Base-by-base conservation (phyloP, 2,888 invertebrate genomes). In the Cataglyphis altisquamis region DNA sequence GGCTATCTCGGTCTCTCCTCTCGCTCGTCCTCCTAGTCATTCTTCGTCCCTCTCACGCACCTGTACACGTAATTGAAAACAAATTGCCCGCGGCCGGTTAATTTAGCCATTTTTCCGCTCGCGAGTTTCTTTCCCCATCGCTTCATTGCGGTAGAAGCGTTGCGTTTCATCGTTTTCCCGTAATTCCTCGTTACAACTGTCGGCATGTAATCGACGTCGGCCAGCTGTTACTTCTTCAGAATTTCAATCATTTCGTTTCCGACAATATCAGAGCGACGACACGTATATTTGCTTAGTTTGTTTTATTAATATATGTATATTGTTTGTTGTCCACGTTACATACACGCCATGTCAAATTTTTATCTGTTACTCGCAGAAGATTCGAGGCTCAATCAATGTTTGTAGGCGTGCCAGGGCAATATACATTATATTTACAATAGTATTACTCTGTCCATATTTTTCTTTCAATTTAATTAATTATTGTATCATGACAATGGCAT, bases 31-130 rank as follows among this genome's bases (percentile, higher is more conserved):
- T 15, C 48, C 12, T 80, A 29, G 15, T 10, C 15, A 6, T 15
- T 48, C 66, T 48, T 25, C 36, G 10, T 10, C 25, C 45, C 57
- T 12, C 39, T 81, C 78, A 72, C 80, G 73, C 72, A 63, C 60
- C 66, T 73, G 73, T 62, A 36, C 55, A 60, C 32, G 62, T 81
- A 84, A 84, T 84, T 81, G 81, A 74, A 74, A 84, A 84, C 74
- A 55, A 84, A 81, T 81, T 67, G 81, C 62, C 45, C 60, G 57
- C 63, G 52, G 12, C 32, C 41, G 55, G 66, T 67, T 81, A 73
- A 72, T 81, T 84, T 57, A 64, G 15, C 72, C 72, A 72, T 64
- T 80, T 70, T 80, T 70, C 63, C 78, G 78, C 68, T 64, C 45
- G 70, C 78, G 64, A 78, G 70, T 70, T 70, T 82, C 62, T 67